Base-by-base conservation (phyloP, 2,797 vertebrate species). In the Neostethus bicornis region DNA sequence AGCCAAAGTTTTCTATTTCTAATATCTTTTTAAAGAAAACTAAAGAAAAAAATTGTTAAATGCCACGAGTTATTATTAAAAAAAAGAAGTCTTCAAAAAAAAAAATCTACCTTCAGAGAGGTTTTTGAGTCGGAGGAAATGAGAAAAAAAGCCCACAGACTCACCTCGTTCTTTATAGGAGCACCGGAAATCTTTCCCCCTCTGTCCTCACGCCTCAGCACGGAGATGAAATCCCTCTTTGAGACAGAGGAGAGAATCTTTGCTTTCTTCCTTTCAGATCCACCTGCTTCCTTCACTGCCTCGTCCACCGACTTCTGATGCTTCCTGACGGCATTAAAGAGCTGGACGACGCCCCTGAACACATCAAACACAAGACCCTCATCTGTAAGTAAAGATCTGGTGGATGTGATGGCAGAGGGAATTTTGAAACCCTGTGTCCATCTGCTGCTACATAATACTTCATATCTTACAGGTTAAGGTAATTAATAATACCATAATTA, bases 201-300 rank as follows among this genome's bases (percentile, higher is more conserved):
- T 2, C 47, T 76, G 1, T 87, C 85, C 0, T 86, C 71, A 46
- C 92, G 90, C 77, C 95, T 89, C 14, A 98, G 85, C 4, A 96
- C 94, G n/a, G 86, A 79, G 1, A 99, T 97, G 79, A 99, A 99
- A 77, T 99, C 96, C 70, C 83, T 96, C 84, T 96, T 98, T 2
- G 96, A 94, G 47, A 99, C 92, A 0, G 93, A 88, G 0, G 93
- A 92, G 4, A 98, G 81, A 28, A 98, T 74, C 76, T 96, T 98
- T 26, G 93, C 91, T 35, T 92, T 95, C 66, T 95, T 95, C 66
- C 95, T 93, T 9, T 95, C 89, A 0, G 96, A 98, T 34, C 83
- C 81, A 1, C 93, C 95, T 0, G 74, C 91, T 60, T 94, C 93
- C 81, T 94, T 96, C 60, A 95, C 67, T 68, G 94, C 91, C 14